Percentiles rank a stretch among this genome's conserved stretches.
phyloP scores from a whole-genome alignment of 2,113 vertebrate species.

The Prietella phreatophila region DNA sequence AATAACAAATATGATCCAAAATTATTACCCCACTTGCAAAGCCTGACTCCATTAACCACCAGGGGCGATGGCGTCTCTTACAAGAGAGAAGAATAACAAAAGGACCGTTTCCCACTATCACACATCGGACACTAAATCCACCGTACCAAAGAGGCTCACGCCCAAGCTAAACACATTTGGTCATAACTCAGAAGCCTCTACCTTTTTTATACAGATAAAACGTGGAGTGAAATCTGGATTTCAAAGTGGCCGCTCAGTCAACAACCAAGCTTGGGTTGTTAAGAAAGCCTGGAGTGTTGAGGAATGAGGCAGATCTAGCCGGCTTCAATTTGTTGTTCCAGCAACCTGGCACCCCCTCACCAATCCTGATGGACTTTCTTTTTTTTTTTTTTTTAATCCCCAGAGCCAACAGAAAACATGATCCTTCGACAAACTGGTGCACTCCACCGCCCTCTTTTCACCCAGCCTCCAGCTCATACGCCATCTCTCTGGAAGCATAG shows the following conservation, averaged over 20 bases:
- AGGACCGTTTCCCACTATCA: slow-evolving; percentile 68
- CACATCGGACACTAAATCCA: slow-evolving; percentile 80
- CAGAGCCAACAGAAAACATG: slow-evolving; percentile 73
- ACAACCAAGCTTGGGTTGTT: slow-evolving; percentile 63
- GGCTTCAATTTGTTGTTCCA: slow-evolving; percentile 85
- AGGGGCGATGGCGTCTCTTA: slow-evolving; percentile 49
- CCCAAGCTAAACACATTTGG: slow-evolving; percentile 89
- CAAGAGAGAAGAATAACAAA: slow-evolving; percentile 43
- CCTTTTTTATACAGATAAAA: slow-evolving; percentile 80
- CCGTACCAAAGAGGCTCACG: slow-evolving; percentile 70
- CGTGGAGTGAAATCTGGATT: slow-evolving; percentile 72
- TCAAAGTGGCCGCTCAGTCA: slow-evolving; percentile 75
- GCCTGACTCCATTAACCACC: slow-evolving; percentile 57
- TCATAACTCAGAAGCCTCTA: slow-evolving; percentile 86
- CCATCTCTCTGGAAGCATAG: slow-evolving; percentile 34
- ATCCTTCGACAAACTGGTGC: slow-evolving; percentile 75
- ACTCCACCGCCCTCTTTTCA: slow-evolving; percentile 55
- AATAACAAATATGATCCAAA: slow-evolving; percentile 52
- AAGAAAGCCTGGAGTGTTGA: slow-evolving; percentile 71
- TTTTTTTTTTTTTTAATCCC: slow-evolving; percentile 48
- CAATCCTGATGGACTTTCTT: slow-evolving; percentile 29
- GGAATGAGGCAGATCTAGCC: slow-evolving; percentile 82
- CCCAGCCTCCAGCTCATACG: slow-evolving; percentile 25
- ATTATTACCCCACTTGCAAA: slow-evolving; percentile 42
- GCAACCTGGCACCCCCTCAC: slow-evolving; percentile 72